Evolutionary conservation across 2,797 vertebrate species (phyloP).

Genomic region (Pseudomugil tenellus): DNA sequence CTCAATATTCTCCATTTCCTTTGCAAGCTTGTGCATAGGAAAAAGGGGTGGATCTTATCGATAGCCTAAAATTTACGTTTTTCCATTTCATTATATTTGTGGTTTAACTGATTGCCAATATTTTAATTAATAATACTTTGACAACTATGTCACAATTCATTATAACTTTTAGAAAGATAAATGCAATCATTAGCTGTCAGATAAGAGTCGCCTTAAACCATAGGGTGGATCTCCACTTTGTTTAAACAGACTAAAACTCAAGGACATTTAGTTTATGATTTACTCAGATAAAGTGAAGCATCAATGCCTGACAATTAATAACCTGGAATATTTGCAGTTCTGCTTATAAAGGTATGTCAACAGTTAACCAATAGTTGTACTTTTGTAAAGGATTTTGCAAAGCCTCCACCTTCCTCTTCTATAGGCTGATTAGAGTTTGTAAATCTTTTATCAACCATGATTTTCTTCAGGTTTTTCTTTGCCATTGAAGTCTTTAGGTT

Average conservation of each 20-base stretch:
- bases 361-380: neutral
- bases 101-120: neutral
- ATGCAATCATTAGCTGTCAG: neutral
- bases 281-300: neutral
- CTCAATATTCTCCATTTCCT: neutral
- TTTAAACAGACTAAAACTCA: neutral
- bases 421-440: neutral
- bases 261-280: neutral
- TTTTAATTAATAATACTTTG: neutral
- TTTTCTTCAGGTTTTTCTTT: neutral
- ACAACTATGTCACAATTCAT: neutral
- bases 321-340: neutral
- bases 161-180: neutral
- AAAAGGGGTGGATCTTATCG: neutral
- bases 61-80: neutral
- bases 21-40: neutral
- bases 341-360: neutral
- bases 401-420: neutral
- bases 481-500: neutral
- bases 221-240: neutral
- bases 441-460: neutral
- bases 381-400: neutral
- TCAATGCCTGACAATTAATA: neutral
- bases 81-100: neutral
- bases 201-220: neutral